Conservation (phyloP, 2,888 invertebrate genomes). For the Eupithecia pulchellata region DNA sequence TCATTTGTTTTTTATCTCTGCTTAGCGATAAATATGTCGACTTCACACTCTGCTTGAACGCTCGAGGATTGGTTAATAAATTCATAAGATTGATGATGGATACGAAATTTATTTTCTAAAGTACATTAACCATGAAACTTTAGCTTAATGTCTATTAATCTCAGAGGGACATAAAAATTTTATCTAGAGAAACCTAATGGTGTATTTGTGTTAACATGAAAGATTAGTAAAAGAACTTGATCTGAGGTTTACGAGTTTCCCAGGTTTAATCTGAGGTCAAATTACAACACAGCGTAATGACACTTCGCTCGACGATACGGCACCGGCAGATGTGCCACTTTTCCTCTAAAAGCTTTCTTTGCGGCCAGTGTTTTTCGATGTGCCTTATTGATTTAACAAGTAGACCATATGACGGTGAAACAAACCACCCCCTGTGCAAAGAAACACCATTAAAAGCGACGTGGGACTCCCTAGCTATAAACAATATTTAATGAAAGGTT, state of each 20-base stretch:
- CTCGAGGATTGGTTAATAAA: constrained; percentile 74
- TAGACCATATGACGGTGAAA: constrained; percentile 76
- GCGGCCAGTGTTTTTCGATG: constrained; percentile 33
- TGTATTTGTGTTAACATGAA: constrained; percentile 58
- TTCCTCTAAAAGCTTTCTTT: constrained; percentile 34
- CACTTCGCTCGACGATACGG: not conserved
- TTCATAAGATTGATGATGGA: constrained; percentile 79
- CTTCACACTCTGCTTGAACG: constrained; percentile 68
- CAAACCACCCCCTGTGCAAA: constrained; percentile 78
- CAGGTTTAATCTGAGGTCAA: constrained; percentile 14
- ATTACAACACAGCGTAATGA: constrained; percentile 1
- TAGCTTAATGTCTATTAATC: constrained; percentile 76
- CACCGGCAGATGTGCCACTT: constrained; percentile 10
- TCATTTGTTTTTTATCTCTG: constrained; percentile 72
- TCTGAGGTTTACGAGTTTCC: constrained; percentile 26
- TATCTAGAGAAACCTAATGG: constrained; percentile 61
- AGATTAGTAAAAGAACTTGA: constrained; percentile 46
- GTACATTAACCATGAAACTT: constrained; percentile 74
- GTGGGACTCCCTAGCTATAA: constrained; percentile 60
- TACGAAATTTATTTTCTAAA: constrained; percentile 78
- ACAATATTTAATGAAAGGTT: not conserved
- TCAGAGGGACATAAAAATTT: constrained; percentile 63
- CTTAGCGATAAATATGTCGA: constrained; percentile 74
- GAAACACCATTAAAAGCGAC: constrained; percentile 80
- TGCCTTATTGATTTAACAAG: constrained; percentile 74